These are phyloP conservation scores for Mythimna vitellina DNA, from an alignment of 2,888 invertebrate genomes.

Conservation along the genomic window DNA sequence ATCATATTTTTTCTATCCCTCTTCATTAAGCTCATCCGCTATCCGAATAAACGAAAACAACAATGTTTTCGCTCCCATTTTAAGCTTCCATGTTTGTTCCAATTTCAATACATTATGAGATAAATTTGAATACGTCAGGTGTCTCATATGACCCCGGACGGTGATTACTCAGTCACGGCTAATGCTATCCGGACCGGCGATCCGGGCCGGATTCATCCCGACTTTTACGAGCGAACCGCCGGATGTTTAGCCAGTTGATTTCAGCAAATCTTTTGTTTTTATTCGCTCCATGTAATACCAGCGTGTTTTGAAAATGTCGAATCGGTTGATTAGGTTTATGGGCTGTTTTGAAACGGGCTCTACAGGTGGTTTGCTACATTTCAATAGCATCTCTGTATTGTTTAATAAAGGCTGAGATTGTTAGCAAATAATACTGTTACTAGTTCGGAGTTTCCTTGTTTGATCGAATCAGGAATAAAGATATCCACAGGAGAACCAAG, in stretches of 20 bases:
- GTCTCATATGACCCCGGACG: constrained; percentile 66
- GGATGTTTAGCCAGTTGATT: constrained; percentile 56
- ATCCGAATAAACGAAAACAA: constrained; percentile 31
- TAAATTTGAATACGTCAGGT: constrained; percentile 71
- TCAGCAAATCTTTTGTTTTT: constrained; percentile 60
- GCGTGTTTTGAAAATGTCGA: constrained; percentile 39
- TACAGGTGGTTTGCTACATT: constrained; percentile 38
- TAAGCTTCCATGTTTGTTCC: constrained; percentile 56
- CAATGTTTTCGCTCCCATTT: constrained; percentile 44
- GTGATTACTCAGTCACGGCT: constrained; percentile 66
- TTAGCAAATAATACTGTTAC: constrained; percentile 1
- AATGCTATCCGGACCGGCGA: constrained; percentile 65
- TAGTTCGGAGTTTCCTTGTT: background rate
- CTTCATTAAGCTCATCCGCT: constrained; percentile 1
- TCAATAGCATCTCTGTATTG: constrained; percentile 21
- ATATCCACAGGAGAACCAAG: too few species aligned
- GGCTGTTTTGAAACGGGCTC: constrained; percentile 16
- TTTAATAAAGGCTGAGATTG: background rate
- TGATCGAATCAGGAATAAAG: too few species aligned
- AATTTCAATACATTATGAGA: constrained; percentile 68
- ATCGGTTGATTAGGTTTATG: constrained; percentile 32
- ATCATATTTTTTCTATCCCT: background rate
- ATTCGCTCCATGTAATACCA: constrained; percentile 44
- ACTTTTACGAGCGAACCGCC: constrained; percentile 64
- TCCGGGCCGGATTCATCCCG: constrained; percentile 65